Evolutionary conservation across 2,113 vertebrate genomes (phyloP).

Genomic region (Sander lucioperca): DNA sequence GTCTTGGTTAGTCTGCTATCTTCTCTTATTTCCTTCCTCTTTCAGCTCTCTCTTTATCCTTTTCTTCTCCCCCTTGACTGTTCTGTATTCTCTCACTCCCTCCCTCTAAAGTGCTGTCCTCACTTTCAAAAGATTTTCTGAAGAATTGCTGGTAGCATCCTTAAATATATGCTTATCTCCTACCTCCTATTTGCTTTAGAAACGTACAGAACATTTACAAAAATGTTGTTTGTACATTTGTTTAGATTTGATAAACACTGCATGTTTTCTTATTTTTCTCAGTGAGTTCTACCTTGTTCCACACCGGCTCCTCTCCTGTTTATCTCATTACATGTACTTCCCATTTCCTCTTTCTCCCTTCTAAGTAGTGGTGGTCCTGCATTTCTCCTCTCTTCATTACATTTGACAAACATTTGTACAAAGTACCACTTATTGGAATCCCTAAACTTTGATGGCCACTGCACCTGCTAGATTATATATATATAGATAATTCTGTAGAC

Average conservation of each 20-base stretch:
- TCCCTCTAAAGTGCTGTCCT: constrained; percentile 35
- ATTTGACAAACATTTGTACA: constrained; percentile 63
- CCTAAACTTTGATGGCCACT: constrained; percentile 50
- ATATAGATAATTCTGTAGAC: constrained; percentile 49
- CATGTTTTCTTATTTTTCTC: constrained; percentile 8
- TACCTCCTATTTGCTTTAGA: constrained; percentile 33
- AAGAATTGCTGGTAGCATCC: constrained; percentile 11
- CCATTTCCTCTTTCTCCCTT: constrained; percentile 27
- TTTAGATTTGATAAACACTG: constrained; percentile 40
- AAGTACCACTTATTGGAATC: constrained; percentile 56
- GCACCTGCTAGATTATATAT: constrained; percentile 41
- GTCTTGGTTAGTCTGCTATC: constrained; percentile 36
- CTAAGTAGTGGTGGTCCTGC: constrained; percentile 41
- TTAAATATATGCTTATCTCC: constrained; percentile 24
- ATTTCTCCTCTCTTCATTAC: constrained; percentile 50
- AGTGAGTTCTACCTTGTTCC: constrained; percentile 20
- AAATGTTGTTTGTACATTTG: constrained; percentile 27
- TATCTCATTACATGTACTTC: constrained; percentile 45
- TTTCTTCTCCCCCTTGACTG: not conserved
- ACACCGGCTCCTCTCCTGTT: constrained; percentile 17
- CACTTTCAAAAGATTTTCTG: constrained; percentile 33
- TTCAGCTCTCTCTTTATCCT: constrained; percentile 23
- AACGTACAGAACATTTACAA: constrained; percentile 11
- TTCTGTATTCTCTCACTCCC: constrained; percentile 32
- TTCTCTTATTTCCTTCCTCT: constrained; percentile 37